phyloP scores from a whole-genome alignment of 1,140 invertebrate species.

The Amphibalanus amphitrite region DNA sequence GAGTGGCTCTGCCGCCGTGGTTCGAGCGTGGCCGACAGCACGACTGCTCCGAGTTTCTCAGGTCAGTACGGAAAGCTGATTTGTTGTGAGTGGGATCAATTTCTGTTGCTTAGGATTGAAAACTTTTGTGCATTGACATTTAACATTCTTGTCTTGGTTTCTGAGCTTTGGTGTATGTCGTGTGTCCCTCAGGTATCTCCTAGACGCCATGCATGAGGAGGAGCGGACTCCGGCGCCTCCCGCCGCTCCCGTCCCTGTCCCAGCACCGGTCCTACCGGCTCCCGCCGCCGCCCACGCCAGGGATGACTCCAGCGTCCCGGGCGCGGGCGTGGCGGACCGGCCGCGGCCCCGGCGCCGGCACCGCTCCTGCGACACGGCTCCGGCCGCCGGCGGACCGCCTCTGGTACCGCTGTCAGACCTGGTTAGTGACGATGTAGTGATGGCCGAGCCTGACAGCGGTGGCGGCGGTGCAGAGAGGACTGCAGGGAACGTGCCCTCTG shows the following conservation, averaged over 20 bases:
- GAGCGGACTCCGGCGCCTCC: background rate
- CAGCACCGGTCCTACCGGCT: background rate
- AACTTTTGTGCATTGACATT: too few relatives aligned
- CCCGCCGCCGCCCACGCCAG: background rate
- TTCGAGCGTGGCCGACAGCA: conserved; percentile 59
- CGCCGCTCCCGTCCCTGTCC: background rate
- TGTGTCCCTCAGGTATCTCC: conserved; percentile 6
- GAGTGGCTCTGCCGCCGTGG: conserved; percentile 46
- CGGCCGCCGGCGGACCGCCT: background rate
- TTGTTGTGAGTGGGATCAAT: too few relatives aligned
- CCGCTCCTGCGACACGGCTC: conserved; percentile 1
- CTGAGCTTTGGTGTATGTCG: too few relatives aligned
- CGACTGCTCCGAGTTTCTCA: conserved; percentile 71
- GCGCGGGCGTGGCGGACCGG: background rate
- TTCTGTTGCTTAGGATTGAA: too few relatives aligned
- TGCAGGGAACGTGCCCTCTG: too few relatives aligned
- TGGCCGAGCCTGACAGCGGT: too few relatives aligned
- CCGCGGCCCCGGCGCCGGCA: conserved; percentile 3
- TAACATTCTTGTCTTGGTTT: too few relatives aligned
- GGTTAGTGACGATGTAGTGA: too few relatives aligned
- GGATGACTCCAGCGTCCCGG: background rate
- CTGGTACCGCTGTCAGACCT: background rate
- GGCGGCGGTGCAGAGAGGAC: too few relatives aligned
- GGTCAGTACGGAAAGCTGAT: too few relatives aligned
- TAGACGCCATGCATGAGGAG: conserved; percentile 12